Conservation (phyloP, 2,113 vertebrate genomes). For the Gorsachius goisagi region DNA sequence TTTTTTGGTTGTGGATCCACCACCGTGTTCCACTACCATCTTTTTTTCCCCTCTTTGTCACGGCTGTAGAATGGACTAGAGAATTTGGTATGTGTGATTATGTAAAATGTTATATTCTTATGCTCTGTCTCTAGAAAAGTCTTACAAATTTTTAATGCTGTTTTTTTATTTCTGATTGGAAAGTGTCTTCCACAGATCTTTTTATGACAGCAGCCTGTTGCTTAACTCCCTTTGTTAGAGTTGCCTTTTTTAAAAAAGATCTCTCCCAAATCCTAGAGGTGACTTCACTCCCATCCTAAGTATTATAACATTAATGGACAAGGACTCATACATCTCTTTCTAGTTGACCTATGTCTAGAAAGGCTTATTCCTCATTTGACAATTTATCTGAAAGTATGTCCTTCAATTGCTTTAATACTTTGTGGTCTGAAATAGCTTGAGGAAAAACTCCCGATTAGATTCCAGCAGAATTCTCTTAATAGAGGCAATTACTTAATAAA, state of each 20-base stretch:
- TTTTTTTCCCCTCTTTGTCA: neutral
- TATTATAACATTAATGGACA: neutral
- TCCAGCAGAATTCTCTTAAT: slow-evolving; percentile 51
- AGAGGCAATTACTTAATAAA: slow-evolving; percentile 58
- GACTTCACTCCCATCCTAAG: neutral
- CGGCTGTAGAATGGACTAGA: neutral
- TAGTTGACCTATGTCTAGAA: neutral
- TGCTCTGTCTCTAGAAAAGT: neutral
- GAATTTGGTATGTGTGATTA: neutral
- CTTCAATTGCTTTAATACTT: neutral
- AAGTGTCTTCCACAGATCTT: neutral
- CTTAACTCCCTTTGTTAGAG: neutral
- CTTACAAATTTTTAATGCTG: neutral
- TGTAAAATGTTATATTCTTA: neutral
- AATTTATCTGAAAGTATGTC: neutral
- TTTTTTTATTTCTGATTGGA: neutral
- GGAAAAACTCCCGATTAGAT: slow-evolving; percentile 26
- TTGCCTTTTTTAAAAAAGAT: neutral
- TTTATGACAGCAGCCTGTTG: neutral
- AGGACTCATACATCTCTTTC: neutral
- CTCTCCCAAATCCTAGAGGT: neutral
- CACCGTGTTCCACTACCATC: neutral
- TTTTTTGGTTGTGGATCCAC: neutral
- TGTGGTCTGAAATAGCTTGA: slow-evolving; percentile 32
- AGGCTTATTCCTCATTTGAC: neutral